Percentiles rank a stretch among this genome's conserved stretches.
Evolutionary conservation across 2,888 invertebrate species (phyloP).

Genomic region (Phania funesta): DNA sequence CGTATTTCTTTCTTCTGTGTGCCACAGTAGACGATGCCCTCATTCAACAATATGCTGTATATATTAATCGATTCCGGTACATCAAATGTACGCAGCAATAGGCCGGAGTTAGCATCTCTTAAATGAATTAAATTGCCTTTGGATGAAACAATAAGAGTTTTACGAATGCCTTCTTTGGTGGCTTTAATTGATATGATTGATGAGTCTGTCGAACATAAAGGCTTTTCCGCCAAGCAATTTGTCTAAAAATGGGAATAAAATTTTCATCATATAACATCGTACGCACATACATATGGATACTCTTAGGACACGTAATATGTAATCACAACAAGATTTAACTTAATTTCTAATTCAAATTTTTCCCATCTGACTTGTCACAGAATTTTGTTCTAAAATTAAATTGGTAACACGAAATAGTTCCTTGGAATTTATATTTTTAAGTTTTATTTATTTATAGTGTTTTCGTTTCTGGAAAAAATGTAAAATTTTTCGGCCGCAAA

Average conservation of each 20-base stretch:
- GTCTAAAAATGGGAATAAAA: constrained; percentile 80
- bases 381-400: no score
- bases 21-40: constrained; percentile 88
- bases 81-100: constrained; percentile 84
- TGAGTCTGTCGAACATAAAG: constrained; percentile 83
- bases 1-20: constrained; percentile 87
- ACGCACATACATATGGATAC: no score
- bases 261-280: no score
- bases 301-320: no score
- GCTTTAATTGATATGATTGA: constrained; percentile 86
- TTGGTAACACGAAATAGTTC: no score
- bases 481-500: no score
- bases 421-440: no score
- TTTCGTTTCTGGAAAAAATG: no score
- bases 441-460: no score
- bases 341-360: no score
- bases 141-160: constrained; percentile 84
- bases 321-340: no score
- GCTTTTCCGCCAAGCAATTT: constrained; percentile 82
- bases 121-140: constrained; percentile 86
- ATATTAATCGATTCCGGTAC: constrained; percentile 84
- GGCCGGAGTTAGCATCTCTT: constrained; percentile 86
- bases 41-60: constrained; percentile 86
- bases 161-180: constrained; percentile 87
- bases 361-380: no score